phyloP scores from a whole-genome alignment of 2,113 vertebrate genomes.

The Tupaia chinensis region DNA sequence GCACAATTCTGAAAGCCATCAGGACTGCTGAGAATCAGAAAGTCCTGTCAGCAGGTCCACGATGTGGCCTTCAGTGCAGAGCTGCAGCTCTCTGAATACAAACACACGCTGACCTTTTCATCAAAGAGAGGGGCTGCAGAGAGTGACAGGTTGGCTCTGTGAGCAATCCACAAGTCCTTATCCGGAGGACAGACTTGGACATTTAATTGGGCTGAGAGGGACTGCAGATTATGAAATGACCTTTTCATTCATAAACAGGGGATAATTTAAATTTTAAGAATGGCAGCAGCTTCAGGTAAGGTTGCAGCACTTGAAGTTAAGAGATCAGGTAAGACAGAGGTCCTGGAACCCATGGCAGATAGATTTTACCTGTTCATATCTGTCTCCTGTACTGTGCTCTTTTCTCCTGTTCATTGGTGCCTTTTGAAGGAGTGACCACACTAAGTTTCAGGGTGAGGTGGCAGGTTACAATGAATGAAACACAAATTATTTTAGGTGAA shows the following conservation, averaged over 20 bases:
- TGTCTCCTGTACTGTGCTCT: accelerated
- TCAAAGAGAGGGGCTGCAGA: neutral
- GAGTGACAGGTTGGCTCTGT: neutral
- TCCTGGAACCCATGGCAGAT: accelerated
- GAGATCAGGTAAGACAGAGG: neutral
- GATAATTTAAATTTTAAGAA: neutral
- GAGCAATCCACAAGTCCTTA: neutral
- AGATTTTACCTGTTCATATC: accelerated
- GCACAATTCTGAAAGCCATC: neutral
- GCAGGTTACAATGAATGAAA: neutral
- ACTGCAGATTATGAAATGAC: neutral
- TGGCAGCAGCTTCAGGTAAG: neutral
- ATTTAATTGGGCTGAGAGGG: constrained; percentile 42
- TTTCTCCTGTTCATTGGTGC: neutral
- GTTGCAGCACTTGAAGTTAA: accelerated
- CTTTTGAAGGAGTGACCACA: neutral
- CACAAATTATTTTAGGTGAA: neutral
- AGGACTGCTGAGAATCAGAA: neutral
- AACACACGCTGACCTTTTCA: constrained; percentile 32
- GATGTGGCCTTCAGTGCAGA: accelerated
- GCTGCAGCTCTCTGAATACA: neutral
- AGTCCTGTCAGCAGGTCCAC: neutral
- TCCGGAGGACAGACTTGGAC: neutral
- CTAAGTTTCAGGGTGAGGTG: neutral
- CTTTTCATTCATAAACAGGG: constrained; percentile 22